A percentile compares a stretch with the other conserved stretches of the same genome.
These are phyloP conservation scores for Andrena marginata DNA, from an alignment of 2,888 invertebrate genomes.

Conservation along the genomic window DNA sequence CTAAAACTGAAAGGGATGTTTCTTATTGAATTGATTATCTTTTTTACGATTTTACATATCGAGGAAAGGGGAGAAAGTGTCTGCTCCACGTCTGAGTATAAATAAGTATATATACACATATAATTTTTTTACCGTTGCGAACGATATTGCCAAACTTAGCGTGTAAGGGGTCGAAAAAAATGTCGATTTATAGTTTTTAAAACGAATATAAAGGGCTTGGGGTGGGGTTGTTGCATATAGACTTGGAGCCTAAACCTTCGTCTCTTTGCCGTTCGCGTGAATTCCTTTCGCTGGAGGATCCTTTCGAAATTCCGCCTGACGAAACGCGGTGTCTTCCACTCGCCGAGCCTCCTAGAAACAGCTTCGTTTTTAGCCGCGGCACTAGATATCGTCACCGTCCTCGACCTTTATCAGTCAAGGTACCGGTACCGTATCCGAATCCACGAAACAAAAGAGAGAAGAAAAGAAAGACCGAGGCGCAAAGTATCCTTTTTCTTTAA, in stretches of 20 bases:
- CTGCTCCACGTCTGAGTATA: slow-evolving; percentile 62
- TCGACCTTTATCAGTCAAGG: slow-evolving; percentile 13
- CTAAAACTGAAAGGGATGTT: slow-evolving; percentile 41
- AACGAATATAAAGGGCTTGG: slow-evolving; percentile 12
- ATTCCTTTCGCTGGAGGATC: slow-evolving; percentile 23
- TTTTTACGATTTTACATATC: slow-evolving; percentile 67
- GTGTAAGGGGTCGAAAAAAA: slow-evolving; percentile 49
- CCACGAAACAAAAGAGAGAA: neutral
- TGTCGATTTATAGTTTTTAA: slow-evolving; percentile 56
- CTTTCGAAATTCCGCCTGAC: slow-evolving; percentile 43
- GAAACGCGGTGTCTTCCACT: slow-evolving; percentile 63
- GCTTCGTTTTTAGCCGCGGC: slow-evolving; percentile 33
- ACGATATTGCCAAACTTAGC: slow-evolving; percentile 67
- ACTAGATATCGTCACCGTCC: slow-evolving; percentile 15
- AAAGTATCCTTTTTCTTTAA: slow-evolving; percentile 66
- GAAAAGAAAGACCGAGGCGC: slow-evolving; percentile 47
- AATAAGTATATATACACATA: slow-evolving; percentile 60
- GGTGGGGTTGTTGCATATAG: slow-evolving; percentile 42
- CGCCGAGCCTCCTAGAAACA: slow-evolving; percentile 29
- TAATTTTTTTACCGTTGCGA: slow-evolving; percentile 64
- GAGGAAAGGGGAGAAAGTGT: slow-evolving; percentile 51
- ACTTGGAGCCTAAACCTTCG: slow-evolving; percentile 64
- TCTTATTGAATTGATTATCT: slow-evolving; percentile 65
- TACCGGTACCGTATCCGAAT: slow-evolving; percentile 19
- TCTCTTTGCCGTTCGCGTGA: slow-evolving; percentile 44